These are phyloP conservation scores for Oriolus oriolus DNA, from an alignment of 2,113 vertebrate species.

Conservation along the genomic window DNA sequence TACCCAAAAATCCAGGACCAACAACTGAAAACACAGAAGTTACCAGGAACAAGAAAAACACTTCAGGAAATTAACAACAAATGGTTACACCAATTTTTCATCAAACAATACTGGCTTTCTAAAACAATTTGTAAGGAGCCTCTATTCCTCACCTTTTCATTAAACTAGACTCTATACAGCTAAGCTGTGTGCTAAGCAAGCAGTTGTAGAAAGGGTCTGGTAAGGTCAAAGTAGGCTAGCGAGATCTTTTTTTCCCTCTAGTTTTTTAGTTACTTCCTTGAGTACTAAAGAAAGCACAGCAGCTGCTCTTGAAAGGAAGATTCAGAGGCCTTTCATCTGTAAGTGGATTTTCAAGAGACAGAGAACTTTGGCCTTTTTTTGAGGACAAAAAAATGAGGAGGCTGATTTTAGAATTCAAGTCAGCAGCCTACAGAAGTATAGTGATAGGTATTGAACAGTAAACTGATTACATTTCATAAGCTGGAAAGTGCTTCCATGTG, in stretches of 20 bases:
- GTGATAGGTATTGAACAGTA: background rate
- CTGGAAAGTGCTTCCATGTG: background rate
- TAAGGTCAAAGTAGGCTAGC: background rate
- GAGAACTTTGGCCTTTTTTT: background rate
- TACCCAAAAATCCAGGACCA: background rate
- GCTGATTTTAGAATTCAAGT: background rate
- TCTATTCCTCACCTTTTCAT: background rate
- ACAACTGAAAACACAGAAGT: background rate
- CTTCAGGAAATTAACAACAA: background rate
- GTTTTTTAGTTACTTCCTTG: background rate
- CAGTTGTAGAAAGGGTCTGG: background rate
- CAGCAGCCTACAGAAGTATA: background rate
- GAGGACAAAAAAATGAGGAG: background rate
- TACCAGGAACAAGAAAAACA: background rate
- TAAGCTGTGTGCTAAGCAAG: background rate
- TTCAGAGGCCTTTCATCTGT: background rate
- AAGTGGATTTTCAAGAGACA: background rate
- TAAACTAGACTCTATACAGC: background rate
- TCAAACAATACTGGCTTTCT: background rate
- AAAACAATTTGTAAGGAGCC: background rate
- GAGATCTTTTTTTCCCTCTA: background rate
- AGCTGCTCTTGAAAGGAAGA: background rate
- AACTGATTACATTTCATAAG: background rate
- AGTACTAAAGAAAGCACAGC: background rate
- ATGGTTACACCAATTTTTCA: background rate